Evolutionary conservation across 2,113 vertebrate genomes (phyloP).

Genomic region (Hypanus sabinus): DNA sequence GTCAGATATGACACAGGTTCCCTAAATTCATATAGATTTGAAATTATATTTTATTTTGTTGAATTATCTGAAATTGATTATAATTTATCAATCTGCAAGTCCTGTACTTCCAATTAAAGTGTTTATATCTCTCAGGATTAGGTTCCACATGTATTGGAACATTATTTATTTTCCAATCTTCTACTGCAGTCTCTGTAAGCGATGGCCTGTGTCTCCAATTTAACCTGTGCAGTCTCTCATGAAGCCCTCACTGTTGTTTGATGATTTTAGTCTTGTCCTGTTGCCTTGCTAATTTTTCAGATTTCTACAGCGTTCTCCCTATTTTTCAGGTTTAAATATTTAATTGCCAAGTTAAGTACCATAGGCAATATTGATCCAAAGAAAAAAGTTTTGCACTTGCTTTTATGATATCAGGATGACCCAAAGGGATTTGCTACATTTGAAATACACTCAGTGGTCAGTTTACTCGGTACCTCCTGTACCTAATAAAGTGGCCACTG

Average conservation of each 20-base stretch:
- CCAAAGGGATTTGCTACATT: background rate
- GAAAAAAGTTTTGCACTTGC: background rate
- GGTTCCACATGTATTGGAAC: background rate
- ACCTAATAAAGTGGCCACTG: too few species aligned
- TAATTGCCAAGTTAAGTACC: background rate
- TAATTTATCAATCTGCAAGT: background rate
- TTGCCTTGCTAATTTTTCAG: background rate
- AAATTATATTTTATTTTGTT: background rate
- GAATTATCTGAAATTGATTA: background rate
- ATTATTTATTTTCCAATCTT: constrained; percentile 1
- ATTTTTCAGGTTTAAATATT: background rate
- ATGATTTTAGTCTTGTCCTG: background rate
- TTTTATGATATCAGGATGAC: background rate
- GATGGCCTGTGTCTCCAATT: background rate
- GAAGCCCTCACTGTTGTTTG: background rate
- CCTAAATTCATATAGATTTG: background rate
- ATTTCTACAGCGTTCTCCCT: background rate
- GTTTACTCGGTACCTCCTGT: too few species aligned
- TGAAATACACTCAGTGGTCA: background rate
- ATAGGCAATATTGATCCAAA: background rate
- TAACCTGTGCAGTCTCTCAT: background rate
- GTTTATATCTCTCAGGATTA: background rate
- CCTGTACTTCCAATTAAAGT: background rate
- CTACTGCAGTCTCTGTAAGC: background rate
- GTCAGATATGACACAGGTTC: background rate